These are phyloP conservation scores for Rhabdomys pumilio DNA, from an alignment of 2,797 vertebrate species.

Conservation along the genomic window DNA sequence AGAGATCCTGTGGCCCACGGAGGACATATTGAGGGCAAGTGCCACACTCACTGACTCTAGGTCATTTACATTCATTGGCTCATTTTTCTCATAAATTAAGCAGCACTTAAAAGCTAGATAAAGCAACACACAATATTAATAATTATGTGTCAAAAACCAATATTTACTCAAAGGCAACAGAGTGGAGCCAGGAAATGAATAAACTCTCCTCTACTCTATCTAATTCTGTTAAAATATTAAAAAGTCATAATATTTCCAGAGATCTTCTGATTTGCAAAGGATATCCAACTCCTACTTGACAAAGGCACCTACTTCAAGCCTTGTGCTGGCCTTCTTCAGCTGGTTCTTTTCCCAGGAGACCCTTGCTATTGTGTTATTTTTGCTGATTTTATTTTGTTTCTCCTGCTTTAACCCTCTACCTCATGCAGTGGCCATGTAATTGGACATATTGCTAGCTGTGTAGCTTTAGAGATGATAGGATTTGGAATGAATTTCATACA, in stretches of 20 bases:
- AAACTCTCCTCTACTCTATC: neutral
- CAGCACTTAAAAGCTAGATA: slow-evolving; percentile 9
- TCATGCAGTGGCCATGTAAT: neutral
- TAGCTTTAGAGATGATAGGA: neutral
- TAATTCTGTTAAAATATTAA: slow-evolving; percentile 45
- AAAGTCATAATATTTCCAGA: neutral
- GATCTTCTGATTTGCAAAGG: slow-evolving; percentile 27
- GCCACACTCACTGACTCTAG: neutral
- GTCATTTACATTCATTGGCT: neutral
- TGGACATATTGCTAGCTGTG: neutral
- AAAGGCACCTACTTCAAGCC: neutral
- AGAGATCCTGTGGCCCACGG: neutral
- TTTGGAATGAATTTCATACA: neutral
- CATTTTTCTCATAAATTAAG: neutral
- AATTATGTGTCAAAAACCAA: neutral
- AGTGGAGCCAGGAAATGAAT: neutral
- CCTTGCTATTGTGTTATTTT: neutral
- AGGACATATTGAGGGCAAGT: neutral
- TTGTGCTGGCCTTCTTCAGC: neutral
- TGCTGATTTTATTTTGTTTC: neutral
- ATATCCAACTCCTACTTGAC: neutral
- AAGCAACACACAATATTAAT: slow-evolving; percentile 12
- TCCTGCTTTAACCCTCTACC: neutral
- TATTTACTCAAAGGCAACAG: slow-evolving; percentile 33
- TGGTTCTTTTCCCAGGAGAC: neutral